These are phyloP conservation scores for Oceanites oceanicus DNA, from an alignment of 2,113 vertebrate species.

Conservation along the genomic window DNA sequence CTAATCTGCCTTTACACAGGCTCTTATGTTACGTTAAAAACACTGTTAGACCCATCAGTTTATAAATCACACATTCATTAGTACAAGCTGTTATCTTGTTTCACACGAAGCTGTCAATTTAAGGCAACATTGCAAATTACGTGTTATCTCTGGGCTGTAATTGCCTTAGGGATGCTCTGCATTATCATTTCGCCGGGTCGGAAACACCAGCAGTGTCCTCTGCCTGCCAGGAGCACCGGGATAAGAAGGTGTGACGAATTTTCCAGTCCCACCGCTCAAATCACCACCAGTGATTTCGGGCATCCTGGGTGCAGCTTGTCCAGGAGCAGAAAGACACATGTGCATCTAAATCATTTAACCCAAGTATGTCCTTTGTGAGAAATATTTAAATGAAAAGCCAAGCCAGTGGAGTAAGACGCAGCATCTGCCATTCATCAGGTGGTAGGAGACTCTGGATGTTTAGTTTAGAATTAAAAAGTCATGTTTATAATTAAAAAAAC, in stretches of 20 bases:
- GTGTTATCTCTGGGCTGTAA: not conserved
- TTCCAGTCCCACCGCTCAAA: not conserved
- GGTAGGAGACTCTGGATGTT: not conserved
- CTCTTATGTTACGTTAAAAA: not conserved
- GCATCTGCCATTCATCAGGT: not conserved
- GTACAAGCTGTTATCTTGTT: not conserved
- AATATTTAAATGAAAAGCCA: not conserved
- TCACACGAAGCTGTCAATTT: not conserved
- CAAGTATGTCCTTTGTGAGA: fast-evolving
- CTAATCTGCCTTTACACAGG: not conserved
- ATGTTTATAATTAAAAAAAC: not conserved
- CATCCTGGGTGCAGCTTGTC: not conserved
- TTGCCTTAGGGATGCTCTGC: not conserved
- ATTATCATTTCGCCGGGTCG: fast-evolving
- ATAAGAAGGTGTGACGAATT: not conserved
- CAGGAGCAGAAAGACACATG: not conserved
- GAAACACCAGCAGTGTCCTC: not conserved
- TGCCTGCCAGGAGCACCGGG: not conserved
- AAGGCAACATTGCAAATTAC: not conserved
- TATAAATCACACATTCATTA: not conserved
- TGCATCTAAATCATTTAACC: not conserved
- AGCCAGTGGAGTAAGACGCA: fast-evolving
- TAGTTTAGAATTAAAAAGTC: not conserved
- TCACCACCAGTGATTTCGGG: not conserved
- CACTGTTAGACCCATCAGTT: not conserved